Percentiles rank a stretch among this genome's conserved stretches.
phyloP scores from a whole-genome alignment of 2,888 invertebrate species.

The Ischnura elegans region DNA sequence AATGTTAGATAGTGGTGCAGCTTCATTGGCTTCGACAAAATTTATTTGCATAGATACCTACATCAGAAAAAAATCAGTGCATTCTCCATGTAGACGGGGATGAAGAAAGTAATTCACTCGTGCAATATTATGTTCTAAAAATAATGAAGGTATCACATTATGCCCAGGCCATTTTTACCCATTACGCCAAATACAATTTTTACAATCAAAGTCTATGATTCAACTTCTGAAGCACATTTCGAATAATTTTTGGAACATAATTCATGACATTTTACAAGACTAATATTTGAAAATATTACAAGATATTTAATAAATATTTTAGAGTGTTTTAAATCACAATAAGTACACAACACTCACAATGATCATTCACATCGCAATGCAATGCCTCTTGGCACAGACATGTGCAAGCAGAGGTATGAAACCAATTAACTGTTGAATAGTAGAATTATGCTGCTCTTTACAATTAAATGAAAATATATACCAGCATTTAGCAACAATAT shows the following conservation, averaged over 20 bases:
- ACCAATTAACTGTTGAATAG: not conserved
- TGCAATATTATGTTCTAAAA: not conserved
- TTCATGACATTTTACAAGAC: not conserved
- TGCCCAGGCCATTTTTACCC: not conserved
- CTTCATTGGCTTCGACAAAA: too few species aligned
- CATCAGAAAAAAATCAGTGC: too few species aligned
- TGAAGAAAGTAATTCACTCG: not conserved
- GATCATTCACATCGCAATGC: not conserved
- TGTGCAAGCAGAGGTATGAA: not conserved
- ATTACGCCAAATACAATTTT: not conserved
- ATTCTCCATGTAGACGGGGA: too few species aligned
- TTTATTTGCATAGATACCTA: too few species aligned
- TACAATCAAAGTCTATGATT: not conserved
- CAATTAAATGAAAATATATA: not conserved
- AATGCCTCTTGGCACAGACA: not conserved
- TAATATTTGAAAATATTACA: not conserved
- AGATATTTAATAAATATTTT: not conserved
- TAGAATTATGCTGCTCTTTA: not conserved
- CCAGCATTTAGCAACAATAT: not conserved
- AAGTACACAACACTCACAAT: not conserved
- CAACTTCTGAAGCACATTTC: not conserved
- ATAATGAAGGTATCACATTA: not conserved
- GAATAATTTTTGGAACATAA: not conserved
- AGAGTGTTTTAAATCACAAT: not conserved
- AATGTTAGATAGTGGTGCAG: too few species aligned